A percentile compares a stretch with the other conserved stretches of the same genome.
Evolutionary conservation across 1,140 invertebrate genomes (phyloP).

Genomic region (Drosophila seguyi): DNA sequence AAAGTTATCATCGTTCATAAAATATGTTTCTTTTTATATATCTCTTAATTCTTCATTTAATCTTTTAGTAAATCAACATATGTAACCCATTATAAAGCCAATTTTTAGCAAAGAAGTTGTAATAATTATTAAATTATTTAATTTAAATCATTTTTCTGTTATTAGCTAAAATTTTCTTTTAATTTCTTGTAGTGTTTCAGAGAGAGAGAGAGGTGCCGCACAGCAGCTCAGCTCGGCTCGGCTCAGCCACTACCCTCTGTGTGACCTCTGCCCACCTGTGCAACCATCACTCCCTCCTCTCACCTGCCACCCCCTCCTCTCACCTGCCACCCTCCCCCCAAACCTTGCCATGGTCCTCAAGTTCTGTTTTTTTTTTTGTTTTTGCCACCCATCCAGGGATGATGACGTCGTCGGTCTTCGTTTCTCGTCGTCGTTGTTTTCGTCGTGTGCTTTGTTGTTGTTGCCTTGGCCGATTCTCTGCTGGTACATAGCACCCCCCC

Average conservation of each 20-base stretch:
- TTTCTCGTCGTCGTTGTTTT: slow-evolving; percentile 37
- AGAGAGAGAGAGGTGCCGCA: slow-evolving; percentile 26
- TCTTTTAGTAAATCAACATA: too few relatives aligned
- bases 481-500: slow-evolving; percentile 33
- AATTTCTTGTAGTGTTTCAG: slow-evolving; percentile 2
- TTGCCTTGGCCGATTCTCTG: slow-evolving; percentile 82
- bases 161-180: too few relatives aligned
- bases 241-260: slow-evolving; percentile 66
- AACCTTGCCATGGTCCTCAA: neutral
- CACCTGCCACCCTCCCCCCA: neutral
- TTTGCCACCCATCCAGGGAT: slow-evolving; percentile 55
- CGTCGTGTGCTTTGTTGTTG: slow-evolving; percentile 29
- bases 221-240: slow-evolving; percentile 55
- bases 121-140: neutral
- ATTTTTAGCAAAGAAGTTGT: neutral
- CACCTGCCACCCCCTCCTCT: slow-evolving; percentile 27
- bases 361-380: neutral
- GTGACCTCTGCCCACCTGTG: slow-evolving; percentile 66
- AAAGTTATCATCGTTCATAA: too few relatives aligned
- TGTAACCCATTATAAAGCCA: too few relatives aligned
- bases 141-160: neutral
- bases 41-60: too few relatives aligned
- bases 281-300: slow-evolving; percentile 26
- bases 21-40: too few relatives aligned
- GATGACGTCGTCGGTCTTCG: slow-evolving; percentile 73